Conservation (phyloP, 2,797 vertebrate species). For the Epinephelus awoara region DNA sequence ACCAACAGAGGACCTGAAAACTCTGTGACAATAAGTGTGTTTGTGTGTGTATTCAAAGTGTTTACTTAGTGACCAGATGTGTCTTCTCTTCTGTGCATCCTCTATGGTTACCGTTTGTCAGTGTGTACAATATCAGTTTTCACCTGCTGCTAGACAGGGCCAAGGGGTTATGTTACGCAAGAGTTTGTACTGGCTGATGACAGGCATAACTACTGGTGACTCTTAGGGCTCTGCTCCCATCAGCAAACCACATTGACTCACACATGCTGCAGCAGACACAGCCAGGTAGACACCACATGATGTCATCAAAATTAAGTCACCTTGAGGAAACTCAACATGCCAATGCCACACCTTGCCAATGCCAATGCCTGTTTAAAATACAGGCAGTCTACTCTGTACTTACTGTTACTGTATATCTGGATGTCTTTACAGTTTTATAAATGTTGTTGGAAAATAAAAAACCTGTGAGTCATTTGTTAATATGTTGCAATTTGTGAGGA, state of each 20-base stretch:
- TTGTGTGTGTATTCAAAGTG: background rate
- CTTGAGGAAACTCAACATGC: constrained; percentile 1
- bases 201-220: constrained; percentile 32
- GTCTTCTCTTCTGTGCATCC: constrained; percentile 44
- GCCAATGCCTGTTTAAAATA: background rate
- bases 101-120: constrained; percentile 77
- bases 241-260: constrained; percentile 52
- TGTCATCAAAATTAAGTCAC: constrained; percentile 29
- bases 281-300: constrained; percentile 39
- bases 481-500: constrained; percentile 21
- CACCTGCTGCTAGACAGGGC: constrained; percentile 71
- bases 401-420: background rate
- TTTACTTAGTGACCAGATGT: constrained; percentile 60
- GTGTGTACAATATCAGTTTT: constrained; percentile 79
- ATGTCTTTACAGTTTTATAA: background rate
- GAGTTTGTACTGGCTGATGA: constrained; percentile 49
- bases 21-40: background rate
- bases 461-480: background rate
- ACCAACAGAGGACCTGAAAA: background rate
- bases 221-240: constrained; percentile 30
- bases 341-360: constrained; percentile 50
- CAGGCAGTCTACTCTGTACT: too few species aligned
- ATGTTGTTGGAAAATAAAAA: background rate
- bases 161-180: constrained; percentile 73
- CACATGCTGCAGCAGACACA: constrained; percentile 37